Evolutionary conservation across 2,888 invertebrate species (phyloP).

Genomic region (Machimus rusticus): DNA sequence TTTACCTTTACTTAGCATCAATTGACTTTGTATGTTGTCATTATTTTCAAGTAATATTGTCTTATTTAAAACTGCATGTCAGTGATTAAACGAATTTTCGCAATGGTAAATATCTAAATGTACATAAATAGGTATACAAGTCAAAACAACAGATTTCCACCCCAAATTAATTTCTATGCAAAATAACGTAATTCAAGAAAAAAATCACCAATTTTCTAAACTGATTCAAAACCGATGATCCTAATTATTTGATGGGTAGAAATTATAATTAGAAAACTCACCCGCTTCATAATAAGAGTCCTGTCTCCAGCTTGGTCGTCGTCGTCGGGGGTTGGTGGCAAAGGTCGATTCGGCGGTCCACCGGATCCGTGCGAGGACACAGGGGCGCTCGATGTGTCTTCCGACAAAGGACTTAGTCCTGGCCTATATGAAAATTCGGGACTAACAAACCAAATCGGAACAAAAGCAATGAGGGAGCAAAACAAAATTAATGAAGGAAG

Average conservation of each 20-base stretch:
- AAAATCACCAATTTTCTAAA: slow-evolving; percentile 31
- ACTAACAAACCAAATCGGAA: slow-evolving; percentile 66
- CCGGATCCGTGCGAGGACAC: slow-evolving; percentile 63
- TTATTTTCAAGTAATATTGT: background rate
- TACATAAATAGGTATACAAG: slow-evolving; percentile 11
- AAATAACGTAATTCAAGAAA: slow-evolving; percentile 14
- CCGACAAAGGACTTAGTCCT: slow-evolving; percentile 71
- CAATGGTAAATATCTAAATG: background rate
- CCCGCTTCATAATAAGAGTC: slow-evolving; percentile 91
- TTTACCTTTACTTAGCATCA: too few species aligned
- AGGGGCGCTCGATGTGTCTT: slow-evolving; percentile 63
- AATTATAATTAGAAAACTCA: slow-evolving; percentile 65
- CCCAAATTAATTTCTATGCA: slow-evolving; percentile 24
- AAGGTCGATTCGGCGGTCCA: slow-evolving; percentile 87
- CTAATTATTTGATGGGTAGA: background rate
- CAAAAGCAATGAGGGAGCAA: slow-evolving; percentile 51
- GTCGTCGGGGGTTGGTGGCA: slow-evolving; percentile 95
- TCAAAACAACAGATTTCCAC: slow-evolving; percentile 19
- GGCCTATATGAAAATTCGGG: slow-evolving; percentile 85
- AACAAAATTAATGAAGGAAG: slow-evolving; percentile 44
- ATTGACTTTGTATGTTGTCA: background rate
- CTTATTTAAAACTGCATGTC: background rate
- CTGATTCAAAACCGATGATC: slow-evolving; percentile 9
- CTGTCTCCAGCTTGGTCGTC: slow-evolving; percentile 83
- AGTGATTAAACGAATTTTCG: slow-evolving; percentile 34